These are phyloP conservation scores for Rhingia campestris DNA, from an alignment of 2,888 invertebrate genomes.

Conservation along the genomic window DNA sequence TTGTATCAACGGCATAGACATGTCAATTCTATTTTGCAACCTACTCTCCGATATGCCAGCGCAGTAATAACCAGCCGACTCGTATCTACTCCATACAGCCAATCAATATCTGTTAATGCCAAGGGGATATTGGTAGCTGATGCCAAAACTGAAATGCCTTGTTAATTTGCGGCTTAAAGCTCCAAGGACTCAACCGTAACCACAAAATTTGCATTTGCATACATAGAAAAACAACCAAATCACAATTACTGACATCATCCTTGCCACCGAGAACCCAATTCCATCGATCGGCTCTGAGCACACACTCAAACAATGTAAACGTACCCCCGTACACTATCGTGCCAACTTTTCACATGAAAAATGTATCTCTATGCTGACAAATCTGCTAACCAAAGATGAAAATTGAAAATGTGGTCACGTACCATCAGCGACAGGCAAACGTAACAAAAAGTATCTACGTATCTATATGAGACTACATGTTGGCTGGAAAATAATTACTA, in stretches of 20 bases:
- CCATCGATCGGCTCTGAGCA: background rate
- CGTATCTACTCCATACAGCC: no score
- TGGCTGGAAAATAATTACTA: conserved; percentile 39
- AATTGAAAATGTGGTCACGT: conserved; percentile 71
- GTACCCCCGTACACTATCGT: background rate
- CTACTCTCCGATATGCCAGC: no score
- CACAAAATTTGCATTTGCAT: background rate
- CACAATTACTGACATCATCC: background rate
- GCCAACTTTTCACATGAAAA: conserved; percentile 1
- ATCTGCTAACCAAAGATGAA: conserved; percentile 12
- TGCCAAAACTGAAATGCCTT: background rate
- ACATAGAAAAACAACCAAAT: background rate
- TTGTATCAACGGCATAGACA: no score
- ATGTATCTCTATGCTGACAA: background rate
- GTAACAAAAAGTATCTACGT: background rate
- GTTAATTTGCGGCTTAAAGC: background rate
- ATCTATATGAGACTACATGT: background rate
- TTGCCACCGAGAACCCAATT: background rate
- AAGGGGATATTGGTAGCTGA: background rate
- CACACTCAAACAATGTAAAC: no score
- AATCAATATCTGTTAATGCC: no score
- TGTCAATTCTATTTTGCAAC: no score
- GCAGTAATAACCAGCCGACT: no score
- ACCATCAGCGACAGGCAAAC: conserved; percentile 36
- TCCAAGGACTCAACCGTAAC: background rate